These are phyloP conservation scores for Aurelia aurita complex sp. Pacific DNA, from an alignment of 30 jellyfish, hydroid and myxozoan genomes.

Conservation along the genomic window DNA sequence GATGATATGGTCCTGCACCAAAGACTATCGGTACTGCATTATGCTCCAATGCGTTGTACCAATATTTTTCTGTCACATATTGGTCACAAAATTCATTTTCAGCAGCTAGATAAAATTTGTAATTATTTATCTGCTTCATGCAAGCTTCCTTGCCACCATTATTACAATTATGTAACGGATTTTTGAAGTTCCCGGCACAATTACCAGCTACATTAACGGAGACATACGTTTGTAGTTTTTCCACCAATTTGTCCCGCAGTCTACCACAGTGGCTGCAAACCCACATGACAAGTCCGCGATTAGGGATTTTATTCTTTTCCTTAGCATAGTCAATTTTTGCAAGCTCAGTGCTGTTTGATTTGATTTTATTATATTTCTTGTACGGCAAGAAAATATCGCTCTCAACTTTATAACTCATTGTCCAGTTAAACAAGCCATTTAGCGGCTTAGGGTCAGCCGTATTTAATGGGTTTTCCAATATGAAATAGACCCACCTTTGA, in stretches of 20 bases:
- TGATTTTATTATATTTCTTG: constrained; percentile 17
- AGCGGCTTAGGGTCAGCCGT: constrained; percentile 66
- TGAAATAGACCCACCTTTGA: constrained; percentile 92
- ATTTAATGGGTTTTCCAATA: constrained; percentile 89
- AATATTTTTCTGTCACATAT: constrained; percentile 75
- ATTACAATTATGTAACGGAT: constrained; percentile 27
- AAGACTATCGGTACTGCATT: constrained; percentile 64
- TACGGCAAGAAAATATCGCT: constrained; percentile 66
- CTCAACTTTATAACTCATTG: constrained; percentile 65
- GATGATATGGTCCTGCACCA: constrained; percentile 66
- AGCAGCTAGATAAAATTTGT: constrained; percentile 53
- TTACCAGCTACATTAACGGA: constrained; percentile 60
- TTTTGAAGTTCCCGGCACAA: constrained; percentile 38
- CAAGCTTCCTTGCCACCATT: constrained; percentile 41
- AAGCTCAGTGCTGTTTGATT: constrained; percentile 6
- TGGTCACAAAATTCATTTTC: constrained; percentile 65
- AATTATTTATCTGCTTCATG: background rate
- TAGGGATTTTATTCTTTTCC: constrained; percentile 25
- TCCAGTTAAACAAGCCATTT: constrained; percentile 83
- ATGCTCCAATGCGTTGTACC: constrained; percentile 60
- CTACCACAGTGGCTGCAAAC: constrained; percentile 66
- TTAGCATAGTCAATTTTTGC: constrained; percentile 35
- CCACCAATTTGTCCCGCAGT: constrained; percentile 30
- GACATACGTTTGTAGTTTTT: constrained; percentile 33
- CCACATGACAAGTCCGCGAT: constrained; percentile 46